Evolutionary conservation across 2,113 vertebrate genomes (phyloP).

Genomic region (Calidris pygmaea): DNA sequence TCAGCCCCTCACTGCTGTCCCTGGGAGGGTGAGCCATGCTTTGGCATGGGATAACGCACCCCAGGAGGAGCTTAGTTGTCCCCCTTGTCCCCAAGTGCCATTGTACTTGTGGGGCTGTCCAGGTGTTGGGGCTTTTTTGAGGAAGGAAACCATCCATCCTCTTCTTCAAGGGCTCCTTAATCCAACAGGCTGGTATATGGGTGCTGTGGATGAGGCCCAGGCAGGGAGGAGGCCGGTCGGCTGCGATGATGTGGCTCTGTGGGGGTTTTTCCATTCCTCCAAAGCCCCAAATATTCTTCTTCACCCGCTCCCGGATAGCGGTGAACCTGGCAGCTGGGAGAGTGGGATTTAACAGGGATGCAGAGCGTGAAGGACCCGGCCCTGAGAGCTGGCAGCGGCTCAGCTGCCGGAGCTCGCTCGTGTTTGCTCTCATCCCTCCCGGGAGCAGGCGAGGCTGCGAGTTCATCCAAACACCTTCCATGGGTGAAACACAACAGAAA

Average conservation of each 20-base stretch:
- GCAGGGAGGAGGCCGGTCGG: background rate
- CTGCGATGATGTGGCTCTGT: rapidly evolving
- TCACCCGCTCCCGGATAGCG: rapidly evolving
- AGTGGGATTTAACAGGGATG: background rate
- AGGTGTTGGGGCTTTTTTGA: background rate
- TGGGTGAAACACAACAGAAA: background rate
- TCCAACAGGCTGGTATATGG: rapidly evolving
- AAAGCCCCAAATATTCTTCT: background rate
- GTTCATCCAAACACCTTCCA: background rate
- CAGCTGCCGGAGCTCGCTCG: rapidly evolving
- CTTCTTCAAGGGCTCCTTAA: background rate
- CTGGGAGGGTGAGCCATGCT: background rate
- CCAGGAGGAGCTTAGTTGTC: background rate
- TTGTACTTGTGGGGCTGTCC: background rate
- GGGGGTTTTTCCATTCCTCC: background rate
- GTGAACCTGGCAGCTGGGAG: background rate
- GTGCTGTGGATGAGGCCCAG: background rate
- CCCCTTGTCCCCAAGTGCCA: background rate
- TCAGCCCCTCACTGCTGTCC: background rate
- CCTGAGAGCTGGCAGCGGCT: background rate
- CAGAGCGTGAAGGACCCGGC: background rate
- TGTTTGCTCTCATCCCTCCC: background rate
- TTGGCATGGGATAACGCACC: background rate
- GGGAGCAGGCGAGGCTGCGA: background rate
- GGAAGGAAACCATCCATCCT: background rate